Evolutionary conservation across 1,140 invertebrate species (phyloP).

Genomic region (Venturia canescens): DNA sequence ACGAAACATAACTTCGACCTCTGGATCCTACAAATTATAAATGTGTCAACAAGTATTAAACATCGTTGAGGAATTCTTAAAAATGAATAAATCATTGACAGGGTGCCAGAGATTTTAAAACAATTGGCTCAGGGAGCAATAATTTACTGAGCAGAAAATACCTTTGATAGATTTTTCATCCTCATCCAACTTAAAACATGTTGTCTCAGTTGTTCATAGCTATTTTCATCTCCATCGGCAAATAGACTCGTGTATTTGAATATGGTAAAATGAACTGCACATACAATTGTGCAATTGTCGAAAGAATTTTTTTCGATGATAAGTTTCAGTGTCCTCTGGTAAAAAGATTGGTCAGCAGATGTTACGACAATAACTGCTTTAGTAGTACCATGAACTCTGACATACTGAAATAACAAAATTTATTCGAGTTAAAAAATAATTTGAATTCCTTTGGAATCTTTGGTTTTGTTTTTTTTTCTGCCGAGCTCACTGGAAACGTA

Average conservation of each 20-base stretch:
- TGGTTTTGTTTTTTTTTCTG: neutral
- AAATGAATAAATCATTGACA: too few species aligned
- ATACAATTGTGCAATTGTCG: conserved; percentile 76
- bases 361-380: conserved; percentile 79
- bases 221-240: conserved; percentile 57
- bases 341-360: conserved; percentile 73
- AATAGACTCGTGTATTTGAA: conserved; percentile 66
- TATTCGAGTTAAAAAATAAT: neutral
- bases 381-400: conserved; percentile 66
- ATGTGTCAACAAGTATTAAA: too few species aligned
- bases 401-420: conserved; percentile 64
- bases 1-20: conserved; percentile 80
- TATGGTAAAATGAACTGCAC: conserved; percentile 72
- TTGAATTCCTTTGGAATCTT: neutral
- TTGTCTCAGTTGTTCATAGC: conserved; percentile 75
- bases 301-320: conserved; percentile 78
- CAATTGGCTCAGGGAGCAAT: neutral
- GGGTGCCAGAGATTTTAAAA: too few species aligned
- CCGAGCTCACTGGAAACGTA: too few species aligned
- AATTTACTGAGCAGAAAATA: conserved; percentile 48
- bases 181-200: conserved; percentile 78
- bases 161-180: conserved; percentile 72
- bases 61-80: too few species aligned
- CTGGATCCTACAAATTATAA: conserved; percentile 74
- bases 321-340: conserved; percentile 73